Base-by-base conservation (phyloP, 2,888 invertebrate species). In the Eurytoma adleriae region DNA sequence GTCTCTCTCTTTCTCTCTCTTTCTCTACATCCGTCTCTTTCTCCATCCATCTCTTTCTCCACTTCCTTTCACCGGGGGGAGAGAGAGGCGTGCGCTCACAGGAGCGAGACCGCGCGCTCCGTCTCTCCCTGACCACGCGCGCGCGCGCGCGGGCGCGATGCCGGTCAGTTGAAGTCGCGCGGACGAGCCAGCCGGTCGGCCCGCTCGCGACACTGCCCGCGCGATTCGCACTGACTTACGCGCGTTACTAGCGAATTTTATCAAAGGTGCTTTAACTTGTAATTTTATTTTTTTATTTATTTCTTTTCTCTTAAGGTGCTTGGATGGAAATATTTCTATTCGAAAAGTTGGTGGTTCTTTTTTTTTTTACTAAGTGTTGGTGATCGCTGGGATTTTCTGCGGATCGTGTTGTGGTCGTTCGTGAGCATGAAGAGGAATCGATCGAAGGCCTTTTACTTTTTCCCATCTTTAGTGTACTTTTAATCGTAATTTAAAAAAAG, bases 11-110 rank as follows among this genome's bases (percentile, higher is more conserved):
- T 40, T 70, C 50, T 57, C 57, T 57, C 57, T 57, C 57, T 57
- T n/a, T 57, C 54, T 74, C 67, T 69, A 57, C 57, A 24, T 67
- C 59, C 52, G 18, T 75, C 68, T 74, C 67, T 69, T 59, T 67
- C 57, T 67, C 50, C 52, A 27, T 75, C 68, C 61, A 27, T 68
- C 75, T 75, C 67, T 69, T 48, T 76, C 54, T 78, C 66, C 70
- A 78, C 78, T 72, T 78, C 78, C 78, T 78, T 78, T 78, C 78
- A 78, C 78, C 78, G 67, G 14, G 13, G 14, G 61, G n/a, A 61
- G n/a, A 20, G 54, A 14, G 16, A n/a, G 16, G 54, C 54, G 74
- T 54, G 61, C 74, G 59, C 56, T 18, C 62, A 30, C 68, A 56
- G 66, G 30, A 71, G 61, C 20, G 54, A 54, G 57, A 52, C 52